These are phyloP conservation scores for Drosophila albomicans DNA, from an alignment of 1,140 invertebrate genomes.

Conservation along the genomic window DNA sequence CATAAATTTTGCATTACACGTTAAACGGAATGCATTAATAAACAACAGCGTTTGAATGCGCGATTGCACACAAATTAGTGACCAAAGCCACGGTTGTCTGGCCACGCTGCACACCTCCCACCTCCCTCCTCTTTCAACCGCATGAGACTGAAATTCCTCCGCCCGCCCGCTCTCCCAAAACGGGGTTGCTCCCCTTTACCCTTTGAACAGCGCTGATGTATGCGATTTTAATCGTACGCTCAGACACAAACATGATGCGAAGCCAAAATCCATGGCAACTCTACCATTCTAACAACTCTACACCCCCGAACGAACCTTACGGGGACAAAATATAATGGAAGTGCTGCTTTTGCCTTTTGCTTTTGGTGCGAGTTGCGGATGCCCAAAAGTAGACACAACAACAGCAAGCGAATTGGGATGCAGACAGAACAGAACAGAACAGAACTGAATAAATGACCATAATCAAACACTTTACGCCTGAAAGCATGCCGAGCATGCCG, in stretches of 20 bases:
- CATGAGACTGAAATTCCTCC: constrained; percentile 14
- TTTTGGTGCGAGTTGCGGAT: constrained; percentile 14
- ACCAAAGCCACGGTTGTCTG: constrained; percentile 59
- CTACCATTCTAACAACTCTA: background rate
- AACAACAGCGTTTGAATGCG: constrained; percentile 71
- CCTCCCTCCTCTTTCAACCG: background rate
- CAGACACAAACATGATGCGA: constrained; percentile 72
- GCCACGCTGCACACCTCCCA: constrained; percentile 1
- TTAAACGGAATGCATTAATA: constrained; percentile 74
- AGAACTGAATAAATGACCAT: constrained; percentile 77
- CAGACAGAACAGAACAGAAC: constrained; percentile 52
- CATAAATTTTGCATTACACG: constrained; percentile 55
- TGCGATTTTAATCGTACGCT: constrained; percentile 76
- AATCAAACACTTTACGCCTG: constrained; percentile 82
- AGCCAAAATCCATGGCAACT: constrained; percentile 73
- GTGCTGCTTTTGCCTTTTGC: constrained; percentile 10
- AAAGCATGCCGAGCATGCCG: constrained; percentile 52
- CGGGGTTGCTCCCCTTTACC: background rate
- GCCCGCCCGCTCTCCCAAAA: background rate
- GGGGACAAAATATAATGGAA: constrained; percentile 63
- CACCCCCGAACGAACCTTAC: background rate
- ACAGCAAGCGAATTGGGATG: constrained; percentile 44
- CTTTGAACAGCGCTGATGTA: constrained; percentile 63
- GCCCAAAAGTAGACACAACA: constrained; percentile 60
- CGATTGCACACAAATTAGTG: constrained; percentile 76